Conservation (phyloP, 2,113 vertebrate genomes). For the Syngnathus scovelli region DNA sequence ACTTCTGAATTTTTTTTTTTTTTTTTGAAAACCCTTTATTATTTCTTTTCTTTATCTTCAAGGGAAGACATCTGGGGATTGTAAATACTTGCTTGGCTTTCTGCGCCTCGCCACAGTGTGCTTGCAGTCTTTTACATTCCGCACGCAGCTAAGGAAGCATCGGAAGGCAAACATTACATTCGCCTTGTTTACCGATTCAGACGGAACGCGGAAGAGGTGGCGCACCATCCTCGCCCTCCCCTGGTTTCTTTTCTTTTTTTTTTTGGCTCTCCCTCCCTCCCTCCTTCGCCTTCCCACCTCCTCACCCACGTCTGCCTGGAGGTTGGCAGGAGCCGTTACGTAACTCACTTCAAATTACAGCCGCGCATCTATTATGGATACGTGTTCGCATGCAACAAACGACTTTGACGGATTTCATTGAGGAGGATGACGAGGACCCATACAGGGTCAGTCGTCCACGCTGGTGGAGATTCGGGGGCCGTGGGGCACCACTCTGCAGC, state of each 20-base stretch:
- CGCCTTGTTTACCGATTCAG: slow-evolving; percentile 13
- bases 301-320: slow-evolving; percentile 47
- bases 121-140: neutral
- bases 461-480: slow-evolving; percentile 22
- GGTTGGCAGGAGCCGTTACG: slow-evolving; percentile 55
- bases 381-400: slow-evolving; percentile 11
- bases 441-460: slow-evolving; percentile 39
- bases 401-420: neutral
- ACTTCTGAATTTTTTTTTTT: no score
- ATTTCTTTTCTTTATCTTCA: no score
- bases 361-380: slow-evolving; percentile 52
- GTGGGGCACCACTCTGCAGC: slow-evolving; percentile 18
- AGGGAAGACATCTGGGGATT: neutral
- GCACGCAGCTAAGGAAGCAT: neutral
- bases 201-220: slow-evolving; percentile 12
- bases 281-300: slow-evolving; percentile 45
- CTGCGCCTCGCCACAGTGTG: neutral
- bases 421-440: neutral
- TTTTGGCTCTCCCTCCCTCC: slow-evolving; percentile 30
- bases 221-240: slow-evolving; percentile 13
- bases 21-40: no score
- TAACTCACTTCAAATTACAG: slow-evolving; percentile 62
- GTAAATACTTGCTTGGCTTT: neutral
- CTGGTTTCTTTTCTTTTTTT: slow-evolving; percentile 17
- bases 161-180: slow-evolving; percentile 20